These are phyloP conservation scores for Epizoanthus stellaris DNA, from an alignment of 92 coral and sea anemone genomes.

Conservation along the genomic window DNA sequence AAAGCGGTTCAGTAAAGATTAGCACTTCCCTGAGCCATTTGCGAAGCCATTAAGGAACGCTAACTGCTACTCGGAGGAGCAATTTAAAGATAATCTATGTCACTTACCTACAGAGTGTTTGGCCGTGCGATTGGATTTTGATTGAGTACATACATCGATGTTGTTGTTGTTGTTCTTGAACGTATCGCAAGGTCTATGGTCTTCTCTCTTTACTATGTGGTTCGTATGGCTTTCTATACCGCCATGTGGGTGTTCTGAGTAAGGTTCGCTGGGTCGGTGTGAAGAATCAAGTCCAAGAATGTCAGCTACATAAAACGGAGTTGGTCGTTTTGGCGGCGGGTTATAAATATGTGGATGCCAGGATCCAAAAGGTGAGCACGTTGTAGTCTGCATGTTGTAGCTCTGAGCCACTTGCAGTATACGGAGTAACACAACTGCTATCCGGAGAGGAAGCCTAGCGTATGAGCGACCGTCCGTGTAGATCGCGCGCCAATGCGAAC, in stretches of 20 bases:
- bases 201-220: conserved; percentile 35
- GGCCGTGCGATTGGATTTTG: conserved; percentile 47
- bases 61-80: conserved; percentile 19
- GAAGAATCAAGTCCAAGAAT: conserved; percentile 89
- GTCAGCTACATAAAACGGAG: conserved; percentile 95
- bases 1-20: conserved; percentile 62
- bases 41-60: conserved; percentile 59
- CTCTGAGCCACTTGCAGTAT: conserved; percentile 7
- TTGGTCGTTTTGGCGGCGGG: conserved; percentile 88
- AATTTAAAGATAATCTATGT: conserved; percentile 46
- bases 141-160: conserved; percentile 35
- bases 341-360: conserved; percentile 98
- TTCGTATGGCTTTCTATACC: conserved; percentile 38
- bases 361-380: conserved; percentile 72
- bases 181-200: conserved; percentile 32
- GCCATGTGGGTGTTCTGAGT: conserved; percentile 28
- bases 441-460: not conserved
- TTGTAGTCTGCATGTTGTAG: conserved; percentile 26
- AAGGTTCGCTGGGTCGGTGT: conserved; percentile 59
- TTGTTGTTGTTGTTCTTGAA: conserved; percentile 28
- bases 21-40: conserved; percentile 54
- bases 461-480: not conserved
- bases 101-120: conserved; percentile 42
- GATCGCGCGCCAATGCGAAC: conserved; percentile 20
- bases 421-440: not conserved